Conservation (phyloP, 2,113 vertebrate species). For the Hypanus sabinus region DNA sequence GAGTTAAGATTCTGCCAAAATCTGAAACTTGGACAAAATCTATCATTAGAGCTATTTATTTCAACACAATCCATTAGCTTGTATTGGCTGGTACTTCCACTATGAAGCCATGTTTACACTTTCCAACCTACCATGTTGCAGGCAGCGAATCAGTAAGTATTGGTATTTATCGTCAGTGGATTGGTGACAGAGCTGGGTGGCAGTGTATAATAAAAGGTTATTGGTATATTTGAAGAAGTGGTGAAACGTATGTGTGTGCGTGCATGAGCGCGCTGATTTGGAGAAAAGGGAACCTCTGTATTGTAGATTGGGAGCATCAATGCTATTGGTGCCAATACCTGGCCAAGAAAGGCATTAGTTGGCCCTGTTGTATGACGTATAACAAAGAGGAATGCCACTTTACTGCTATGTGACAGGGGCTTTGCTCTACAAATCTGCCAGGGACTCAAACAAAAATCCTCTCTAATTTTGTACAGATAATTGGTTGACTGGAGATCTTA, state of each 20-base stretch:
- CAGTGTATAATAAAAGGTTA: no score
- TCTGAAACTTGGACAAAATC: neutral
- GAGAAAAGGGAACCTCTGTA: no score
- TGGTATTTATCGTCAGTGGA: neutral
- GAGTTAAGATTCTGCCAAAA: neutral
- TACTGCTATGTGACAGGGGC: no score
- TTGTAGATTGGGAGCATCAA: no score
- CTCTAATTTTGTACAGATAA: neutral
- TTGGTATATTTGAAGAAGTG: no score
- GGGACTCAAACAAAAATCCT: neutral
- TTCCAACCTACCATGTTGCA: neutral
- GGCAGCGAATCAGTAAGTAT: neutral
- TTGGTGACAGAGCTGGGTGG: no score
- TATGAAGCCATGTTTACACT: neutral
- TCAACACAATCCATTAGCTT: neutral
- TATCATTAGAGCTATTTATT: no score
- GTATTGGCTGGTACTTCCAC: neutral
- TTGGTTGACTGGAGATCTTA: neutral
- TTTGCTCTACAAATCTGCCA: neutral
- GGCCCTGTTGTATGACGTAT: neutral
- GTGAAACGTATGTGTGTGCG: slow-evolving; percentile 4
- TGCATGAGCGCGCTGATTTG: neutral
- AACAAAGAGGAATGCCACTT: neutral
- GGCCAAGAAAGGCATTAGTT: neutral
- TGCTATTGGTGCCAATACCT: no score